Percentiles rank a stretch among this genome's conserved stretches.
Evolutionary conservation across 2,888 invertebrate genomes (phyloP).

Genomic region (Andrena chrysosceles): DNA sequence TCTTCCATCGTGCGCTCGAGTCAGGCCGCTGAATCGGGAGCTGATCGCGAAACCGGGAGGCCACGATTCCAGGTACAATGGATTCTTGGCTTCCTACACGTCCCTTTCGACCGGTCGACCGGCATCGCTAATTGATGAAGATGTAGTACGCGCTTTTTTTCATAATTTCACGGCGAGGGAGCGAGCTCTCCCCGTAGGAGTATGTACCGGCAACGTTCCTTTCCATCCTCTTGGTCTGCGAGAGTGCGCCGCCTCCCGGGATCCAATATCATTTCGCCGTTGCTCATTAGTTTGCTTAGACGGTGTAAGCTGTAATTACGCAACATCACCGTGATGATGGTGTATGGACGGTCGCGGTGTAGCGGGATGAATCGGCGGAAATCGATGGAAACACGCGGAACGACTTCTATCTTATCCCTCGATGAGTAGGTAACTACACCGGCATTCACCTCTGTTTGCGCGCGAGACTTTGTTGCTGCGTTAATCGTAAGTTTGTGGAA

Average conservation of each 20-base stretch:
- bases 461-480: conserved; percentile 45
- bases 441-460: conserved; percentile 36
- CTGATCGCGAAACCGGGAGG: conserved; percentile 50
- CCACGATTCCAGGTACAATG: conserved; percentile 65
- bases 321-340: conserved; percentile 63
- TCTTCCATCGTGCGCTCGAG: conserved; percentile 35
- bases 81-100: conserved; percentile 67
- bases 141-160: conserved; percentile 73
- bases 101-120: conserved; percentile 72
- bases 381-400: conserved; percentile 68
- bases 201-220: neutral
- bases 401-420: conserved; percentile 52
- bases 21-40: conserved; percentile 48
- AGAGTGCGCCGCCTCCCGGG: neutral
- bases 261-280: conserved; percentile 60
- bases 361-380: conserved; percentile 67
- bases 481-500: conserved; percentile 66
- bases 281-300: conserved; percentile 67
- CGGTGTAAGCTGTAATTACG: conserved; percentile 69
- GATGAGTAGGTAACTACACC: conserved; percentile 38
- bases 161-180: conserved; percentile 51
- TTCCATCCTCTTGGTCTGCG: neutral
- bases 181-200: neutral
- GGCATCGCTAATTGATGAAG: conserved; percentile 74
- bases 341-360: conserved; percentile 36